Percentiles rank a stretch among this genome's conserved stretches.
Conservation (phyloP, 2,797 vertebrate species). For the Arremon brunneinucha region DNA sequence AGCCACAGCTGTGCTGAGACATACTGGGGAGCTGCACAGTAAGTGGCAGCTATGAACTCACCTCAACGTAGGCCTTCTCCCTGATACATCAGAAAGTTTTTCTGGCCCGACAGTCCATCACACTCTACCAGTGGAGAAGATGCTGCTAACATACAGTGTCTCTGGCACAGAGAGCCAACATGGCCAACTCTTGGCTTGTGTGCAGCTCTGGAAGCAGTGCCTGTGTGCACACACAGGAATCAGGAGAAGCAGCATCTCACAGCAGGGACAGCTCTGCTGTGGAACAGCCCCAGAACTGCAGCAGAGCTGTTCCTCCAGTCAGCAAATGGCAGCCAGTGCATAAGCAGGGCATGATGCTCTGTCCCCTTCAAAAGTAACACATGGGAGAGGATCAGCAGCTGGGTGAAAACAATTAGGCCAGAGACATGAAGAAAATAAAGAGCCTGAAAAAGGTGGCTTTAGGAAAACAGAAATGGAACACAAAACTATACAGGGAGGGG, state of each 20-base stretch:
- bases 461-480: not conserved
- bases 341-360: not conserved
- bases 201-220: not conserved
- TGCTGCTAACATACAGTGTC: not conserved
- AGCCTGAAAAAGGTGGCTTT: not conserved
- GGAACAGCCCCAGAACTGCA: not conserved
- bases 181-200: not conserved
- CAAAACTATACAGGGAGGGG: fast-evolving
- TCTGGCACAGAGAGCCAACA: fast-evolving
- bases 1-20: not conserved
- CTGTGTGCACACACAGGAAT: fast-evolving
- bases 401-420: not conserved
- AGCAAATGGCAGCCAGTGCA: fast-evolving
- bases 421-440: not conserved
- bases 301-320: not conserved
- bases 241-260: not conserved
- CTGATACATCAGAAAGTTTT: not conserved
- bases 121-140: too few relatives aligned
- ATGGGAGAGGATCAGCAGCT: not conserved
- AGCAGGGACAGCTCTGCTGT: not conserved
- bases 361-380: not conserved
- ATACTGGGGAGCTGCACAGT: not conserved
- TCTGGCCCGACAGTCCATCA: not conserved
- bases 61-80: not conserved
- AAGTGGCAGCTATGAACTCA: not conserved